Conservation (phyloP, 2,888 invertebrate species). For the Muschampia plurimacula region DNA sequence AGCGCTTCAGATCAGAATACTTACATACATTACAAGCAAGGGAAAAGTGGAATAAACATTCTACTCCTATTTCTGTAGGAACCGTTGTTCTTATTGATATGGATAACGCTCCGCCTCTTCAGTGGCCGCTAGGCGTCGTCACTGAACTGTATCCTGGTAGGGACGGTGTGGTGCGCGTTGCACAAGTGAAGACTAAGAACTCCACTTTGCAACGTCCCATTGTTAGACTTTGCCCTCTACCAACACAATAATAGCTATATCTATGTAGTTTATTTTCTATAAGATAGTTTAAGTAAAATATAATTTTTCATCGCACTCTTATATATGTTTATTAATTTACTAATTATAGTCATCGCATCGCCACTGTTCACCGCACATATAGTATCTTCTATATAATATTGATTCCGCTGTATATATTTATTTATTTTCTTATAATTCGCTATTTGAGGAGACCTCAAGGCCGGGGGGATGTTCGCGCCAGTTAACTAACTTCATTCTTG, state of each 20-base stretch:
- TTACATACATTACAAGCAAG: slow-evolving; percentile 28
- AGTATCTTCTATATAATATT: no score
- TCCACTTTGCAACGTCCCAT: slow-evolving; percentile 11
- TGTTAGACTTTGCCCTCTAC: slow-evolving; percentile 10
- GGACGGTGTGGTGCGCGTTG: slow-evolving; percentile 24
- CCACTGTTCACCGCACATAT: no score
- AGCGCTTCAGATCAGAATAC: slow-evolving; percentile 27
- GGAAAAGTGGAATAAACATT: slow-evolving; percentile 36
- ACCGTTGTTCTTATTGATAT: slow-evolving; percentile 6
- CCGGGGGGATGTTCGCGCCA: slow-evolving; percentile 7
- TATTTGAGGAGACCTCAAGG: slow-evolving; percentile 6
- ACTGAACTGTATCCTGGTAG: slow-evolving; percentile 15
- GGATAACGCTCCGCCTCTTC: slow-evolving; percentile 22
- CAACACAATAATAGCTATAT: background rate
- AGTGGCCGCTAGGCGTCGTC: slow-evolving; percentile 23
- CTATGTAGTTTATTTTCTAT: background rate
- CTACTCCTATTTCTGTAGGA: slow-evolving; percentile 26
- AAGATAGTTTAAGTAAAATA: no score
- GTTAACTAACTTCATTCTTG: background rate
- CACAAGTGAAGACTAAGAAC: slow-evolving; percentile 17
- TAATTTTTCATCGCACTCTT: no score
- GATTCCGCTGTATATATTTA: no score
- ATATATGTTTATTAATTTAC: no score
- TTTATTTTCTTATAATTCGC: background rate
- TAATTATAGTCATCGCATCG: no score